A percentile compares a stretch with the other conserved stretches of the same genome.
Evolutionary conservation across 53 echinoderm and acorn worm species (phyloP).

Genomic region (Actinopyga echinites): DNA sequence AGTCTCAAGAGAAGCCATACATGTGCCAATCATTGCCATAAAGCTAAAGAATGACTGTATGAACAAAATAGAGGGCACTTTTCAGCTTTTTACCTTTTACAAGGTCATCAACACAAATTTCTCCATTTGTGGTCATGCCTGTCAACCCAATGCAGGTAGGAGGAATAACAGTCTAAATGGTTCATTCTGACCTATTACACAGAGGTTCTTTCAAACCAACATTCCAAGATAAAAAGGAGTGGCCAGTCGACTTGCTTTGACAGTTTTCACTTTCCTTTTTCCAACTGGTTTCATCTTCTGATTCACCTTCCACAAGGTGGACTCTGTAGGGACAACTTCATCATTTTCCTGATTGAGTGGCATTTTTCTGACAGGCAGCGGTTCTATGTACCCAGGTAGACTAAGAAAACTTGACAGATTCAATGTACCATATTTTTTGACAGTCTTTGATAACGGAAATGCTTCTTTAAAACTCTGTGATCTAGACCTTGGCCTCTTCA

Average conservation of each 20-base stretch:
- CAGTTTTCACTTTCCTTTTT: constrained; percentile 47
- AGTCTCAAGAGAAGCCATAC: no score
- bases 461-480: constrained; percentile 73
- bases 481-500: constrained; percentile 64
- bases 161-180: no score
- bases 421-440: constrained; percentile 53
- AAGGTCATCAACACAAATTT: no score
- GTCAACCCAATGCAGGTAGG: no score
- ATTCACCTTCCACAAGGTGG: constrained; percentile 68
- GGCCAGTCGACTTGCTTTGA: neutral
- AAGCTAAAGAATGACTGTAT: no score
- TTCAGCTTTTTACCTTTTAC: no score
- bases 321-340: neutral
- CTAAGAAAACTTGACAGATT: constrained; percentile 58
- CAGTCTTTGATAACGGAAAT: constrained; percentile 72
- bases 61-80: no score
- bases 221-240: constrained; percentile 33
- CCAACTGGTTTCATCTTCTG: constrained; percentile 77
- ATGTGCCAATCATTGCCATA: no score
- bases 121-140: no score
- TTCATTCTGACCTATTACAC: no score
- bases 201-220: neutral
- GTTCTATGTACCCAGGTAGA: constrained; percentile 54
- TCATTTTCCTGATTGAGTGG: neutral
- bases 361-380: constrained; percentile 40